Evolutionary conservation across 1,140 invertebrate genomes (phyloP).

Genomic region (Nilaparvata lugens): DNA sequence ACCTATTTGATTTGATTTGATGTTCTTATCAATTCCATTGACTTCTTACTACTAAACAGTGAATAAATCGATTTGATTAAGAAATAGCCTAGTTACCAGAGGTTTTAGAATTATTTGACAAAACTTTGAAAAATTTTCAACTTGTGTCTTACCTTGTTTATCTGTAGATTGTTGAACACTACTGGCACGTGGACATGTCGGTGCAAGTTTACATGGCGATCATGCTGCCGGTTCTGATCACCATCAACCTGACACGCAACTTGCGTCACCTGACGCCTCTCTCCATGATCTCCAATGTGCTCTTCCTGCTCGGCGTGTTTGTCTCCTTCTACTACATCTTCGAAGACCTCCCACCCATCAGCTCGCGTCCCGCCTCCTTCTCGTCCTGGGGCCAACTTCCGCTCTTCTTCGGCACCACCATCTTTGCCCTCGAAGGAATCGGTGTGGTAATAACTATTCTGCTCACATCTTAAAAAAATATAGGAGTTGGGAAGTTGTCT

Average conservation of each 20-base stretch:
- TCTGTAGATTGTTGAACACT: slow-evolving; percentile 52
- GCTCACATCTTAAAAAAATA: not conserved
- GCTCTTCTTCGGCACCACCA: slow-evolving; percentile 77
- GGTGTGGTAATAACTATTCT: slow-evolving; percentile 52
- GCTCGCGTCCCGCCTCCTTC: slow-evolving; percentile 26
- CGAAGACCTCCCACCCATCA: slow-evolving; percentile 13
- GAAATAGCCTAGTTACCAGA: too few relatives aligned
- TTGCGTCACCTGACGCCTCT: slow-evolving; percentile 74
- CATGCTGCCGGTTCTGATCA: slow-evolving; percentile 57
- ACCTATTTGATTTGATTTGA: too few relatives aligned
- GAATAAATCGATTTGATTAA: too few relatives aligned
- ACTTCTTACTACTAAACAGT: too few relatives aligned
- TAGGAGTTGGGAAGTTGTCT: too few relatives aligned
- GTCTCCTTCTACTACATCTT: slow-evolving; percentile 68
- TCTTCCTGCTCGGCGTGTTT: slow-evolving; percentile 59
- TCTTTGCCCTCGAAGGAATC: slow-evolving; percentile 81
- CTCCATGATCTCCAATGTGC: slow-evolving; percentile 72
- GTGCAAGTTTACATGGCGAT: slow-evolving; percentile 59
- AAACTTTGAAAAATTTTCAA: not conserved
- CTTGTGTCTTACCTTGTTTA: slow-evolving; percentile 1
- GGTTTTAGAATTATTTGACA: not conserved
- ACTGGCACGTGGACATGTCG: slow-evolving; percentile 42
- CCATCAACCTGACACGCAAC: slow-evolving; percentile 67
- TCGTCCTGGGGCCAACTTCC: slow-evolving; percentile 52
- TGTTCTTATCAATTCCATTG: too few relatives aligned